These are phyloP conservation scores for Brachionus calyciflorus DNA, from an alignment of 1,140 invertebrate genomes.

Conservation along the genomic window DNA sequence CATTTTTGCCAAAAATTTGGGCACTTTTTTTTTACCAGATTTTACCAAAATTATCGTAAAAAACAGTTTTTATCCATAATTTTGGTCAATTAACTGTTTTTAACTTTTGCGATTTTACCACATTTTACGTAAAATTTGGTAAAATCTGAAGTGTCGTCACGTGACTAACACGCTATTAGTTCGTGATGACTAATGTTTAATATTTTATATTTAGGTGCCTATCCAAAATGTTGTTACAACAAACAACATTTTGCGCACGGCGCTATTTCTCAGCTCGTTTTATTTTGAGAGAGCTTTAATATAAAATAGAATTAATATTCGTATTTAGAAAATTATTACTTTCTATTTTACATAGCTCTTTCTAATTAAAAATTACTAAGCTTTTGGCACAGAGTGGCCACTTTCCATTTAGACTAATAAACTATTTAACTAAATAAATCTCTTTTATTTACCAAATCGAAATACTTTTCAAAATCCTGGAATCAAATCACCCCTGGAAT, in stretches of 20 bases:
- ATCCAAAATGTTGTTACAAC: not conserved
- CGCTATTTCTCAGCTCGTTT: not conserved
- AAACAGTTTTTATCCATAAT: too few species aligned
- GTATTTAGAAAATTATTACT: not conserved
- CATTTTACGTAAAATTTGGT: too few species aligned
- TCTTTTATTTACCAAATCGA: too few species aligned
- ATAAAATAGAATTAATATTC: not conserved
- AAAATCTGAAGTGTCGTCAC: slow-evolving; percentile 18
- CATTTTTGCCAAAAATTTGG: too few species aligned
- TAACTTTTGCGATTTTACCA: too few species aligned
- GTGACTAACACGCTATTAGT: not conserved
- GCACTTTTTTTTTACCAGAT: too few species aligned
- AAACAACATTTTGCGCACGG: not conserved
- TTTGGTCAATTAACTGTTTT: too few species aligned
- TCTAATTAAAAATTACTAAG: not conserved
- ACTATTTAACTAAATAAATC: too few species aligned
- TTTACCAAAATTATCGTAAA: too few species aligned
- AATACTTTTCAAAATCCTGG: too few species aligned
- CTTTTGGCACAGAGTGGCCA: slow-evolving; percentile 9
- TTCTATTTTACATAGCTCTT: slow-evolving; percentile 1
- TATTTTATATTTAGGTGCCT: slow-evolving; percentile 13
- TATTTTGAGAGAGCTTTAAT: not conserved
- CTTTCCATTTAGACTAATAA: slow-evolving; percentile 9
- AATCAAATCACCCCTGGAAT: too few species aligned
- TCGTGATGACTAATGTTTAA: not conserved